These are phyloP conservation scores for Volucella bombylans DNA, from an alignment of 2,888 invertebrate genomes.

Conservation along the genomic window DNA sequence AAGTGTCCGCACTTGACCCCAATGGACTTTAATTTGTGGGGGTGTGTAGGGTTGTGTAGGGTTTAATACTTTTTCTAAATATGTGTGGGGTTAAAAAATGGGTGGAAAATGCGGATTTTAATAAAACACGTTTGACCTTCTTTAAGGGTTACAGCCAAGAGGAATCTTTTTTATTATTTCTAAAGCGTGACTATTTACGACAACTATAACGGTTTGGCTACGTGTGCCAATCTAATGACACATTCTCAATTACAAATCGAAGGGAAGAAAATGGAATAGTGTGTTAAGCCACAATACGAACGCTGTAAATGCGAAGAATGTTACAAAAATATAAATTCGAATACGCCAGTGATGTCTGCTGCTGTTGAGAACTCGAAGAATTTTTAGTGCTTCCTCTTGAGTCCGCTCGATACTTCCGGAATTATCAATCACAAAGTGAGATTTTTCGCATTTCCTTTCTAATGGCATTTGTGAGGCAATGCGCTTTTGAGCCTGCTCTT, in stretches of 20 bases:
- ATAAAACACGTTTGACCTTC: no score
- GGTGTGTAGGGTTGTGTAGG: no score
- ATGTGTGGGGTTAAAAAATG: no score
- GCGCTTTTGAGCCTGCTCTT: slow-evolving; percentile 87
- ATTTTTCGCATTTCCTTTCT: slow-evolving; percentile 88
- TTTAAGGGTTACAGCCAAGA: no score
- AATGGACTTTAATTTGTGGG: no score
- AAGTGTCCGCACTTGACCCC: no score
- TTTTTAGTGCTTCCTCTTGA: slow-evolving; percentile 85
- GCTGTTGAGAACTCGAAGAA: slow-evolving; percentile 84
- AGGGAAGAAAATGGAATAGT: slow-evolving; percentile 61
- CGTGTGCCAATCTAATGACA: not conserved
- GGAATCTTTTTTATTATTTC: not conserved
- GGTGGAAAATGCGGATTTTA: no score
- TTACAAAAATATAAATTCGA: slow-evolving; percentile 76
- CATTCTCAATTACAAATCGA: slow-evolving; percentile 44
- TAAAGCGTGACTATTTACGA: not conserved
- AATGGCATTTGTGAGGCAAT: slow-evolving; percentile 91
- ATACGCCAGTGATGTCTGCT: slow-evolving; percentile 88
- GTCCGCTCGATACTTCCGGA: slow-evolving; percentile 86
- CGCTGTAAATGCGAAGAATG: slow-evolving; percentile 49
- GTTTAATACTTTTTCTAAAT: no score
- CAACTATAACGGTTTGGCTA: not conserved
- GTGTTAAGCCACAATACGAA: slow-evolving; percentile 58
- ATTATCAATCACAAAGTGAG: slow-evolving; percentile 91